phyloP scores from a whole-genome alignment of 2,888 invertebrate genomes.

The Leptinotarsa juncta region DNA sequence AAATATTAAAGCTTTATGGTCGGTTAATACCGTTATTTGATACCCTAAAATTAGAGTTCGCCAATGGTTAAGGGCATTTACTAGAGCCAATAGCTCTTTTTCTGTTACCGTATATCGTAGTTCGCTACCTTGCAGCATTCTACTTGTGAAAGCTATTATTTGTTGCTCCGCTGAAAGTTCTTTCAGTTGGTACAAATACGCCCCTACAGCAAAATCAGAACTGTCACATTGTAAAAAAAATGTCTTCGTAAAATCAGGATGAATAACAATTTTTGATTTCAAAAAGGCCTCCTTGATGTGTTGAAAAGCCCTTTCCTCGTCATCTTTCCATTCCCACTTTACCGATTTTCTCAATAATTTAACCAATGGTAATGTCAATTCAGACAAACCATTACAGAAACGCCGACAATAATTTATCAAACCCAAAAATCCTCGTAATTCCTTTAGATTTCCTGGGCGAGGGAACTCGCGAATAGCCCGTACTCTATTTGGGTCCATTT shows the following conservation, averaged over 20 bases:
- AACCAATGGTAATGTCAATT: not conserved
- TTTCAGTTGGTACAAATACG: not conserved
- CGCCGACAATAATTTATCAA: not conserved
- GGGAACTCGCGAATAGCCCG: not conserved
- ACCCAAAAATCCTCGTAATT: conserved; percentile 7
- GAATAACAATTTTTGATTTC: not conserved
- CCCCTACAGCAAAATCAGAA: conserved; percentile 19
- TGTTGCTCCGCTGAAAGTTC: conserved; percentile 1
- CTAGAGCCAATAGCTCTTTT: conserved; percentile 33
- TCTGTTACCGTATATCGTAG: conserved; percentile 31
- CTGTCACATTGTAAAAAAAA: conserved; percentile 15
- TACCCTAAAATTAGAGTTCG: conserved; percentile 31
- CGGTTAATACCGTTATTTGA: conserved; percentile 28
- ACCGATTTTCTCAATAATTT: not conserved
- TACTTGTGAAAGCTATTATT: conserved; percentile 38
- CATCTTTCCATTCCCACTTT: not conserved
- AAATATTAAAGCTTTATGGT: conserved; percentile 38
- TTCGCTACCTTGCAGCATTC: conserved; percentile 27
- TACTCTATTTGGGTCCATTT: not conserved
- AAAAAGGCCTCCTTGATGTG: conserved; percentile 26
- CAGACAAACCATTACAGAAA: not conserved
- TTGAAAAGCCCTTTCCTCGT: conserved; percentile 21
- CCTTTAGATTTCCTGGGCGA: not conserved
- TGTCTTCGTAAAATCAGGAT: conserved; percentile 20
- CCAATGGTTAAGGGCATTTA: conserved; percentile 33